phyloP scores from a whole-genome alignment of 2,797 vertebrate species.

The Anguilla anguilla region DNA sequence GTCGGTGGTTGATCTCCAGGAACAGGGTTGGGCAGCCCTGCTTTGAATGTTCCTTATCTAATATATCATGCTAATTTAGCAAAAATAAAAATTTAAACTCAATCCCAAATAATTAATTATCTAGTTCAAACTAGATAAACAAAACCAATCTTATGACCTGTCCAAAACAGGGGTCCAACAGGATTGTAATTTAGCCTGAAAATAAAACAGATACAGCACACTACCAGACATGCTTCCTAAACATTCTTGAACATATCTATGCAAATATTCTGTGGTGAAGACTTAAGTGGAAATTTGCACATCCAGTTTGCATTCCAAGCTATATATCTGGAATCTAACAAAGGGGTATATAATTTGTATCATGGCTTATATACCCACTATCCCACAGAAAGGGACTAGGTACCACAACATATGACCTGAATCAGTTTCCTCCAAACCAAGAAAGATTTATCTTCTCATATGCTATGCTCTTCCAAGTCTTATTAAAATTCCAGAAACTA shows the following conservation, averaged over 20 bases:
- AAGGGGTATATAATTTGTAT: neutral
- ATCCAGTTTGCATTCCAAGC: neutral
- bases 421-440: neutral
- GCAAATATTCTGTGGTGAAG: conserved; percentile 50
- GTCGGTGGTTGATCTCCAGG: neutral
- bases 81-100: neutral
- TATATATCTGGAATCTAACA: neutral
- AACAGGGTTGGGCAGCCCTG: neutral
- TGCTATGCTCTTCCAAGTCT: neutral
- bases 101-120: conserved; percentile 20
- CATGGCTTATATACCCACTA: neutral
- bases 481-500: neutral
- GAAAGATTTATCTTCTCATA: neutral
- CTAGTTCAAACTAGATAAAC: conserved; percentile 55
- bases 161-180: conserved; percentile 64
- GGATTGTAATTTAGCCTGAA: conserved; percentile 62
- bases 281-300: conserved; percentile 36
- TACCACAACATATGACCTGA: neutral
- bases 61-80: neutral
- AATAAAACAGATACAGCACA: conserved; percentile 63
- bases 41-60: neutral
- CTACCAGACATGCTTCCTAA: conserved; percentile 52
- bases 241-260: conserved; percentile 48
- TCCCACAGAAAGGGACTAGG: neutral
- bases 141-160: conserved; percentile 42